These are phyloP conservation scores for Lathronympha strigana DNA, from an alignment of 2,888 invertebrate species.

Conservation along the genomic window DNA sequence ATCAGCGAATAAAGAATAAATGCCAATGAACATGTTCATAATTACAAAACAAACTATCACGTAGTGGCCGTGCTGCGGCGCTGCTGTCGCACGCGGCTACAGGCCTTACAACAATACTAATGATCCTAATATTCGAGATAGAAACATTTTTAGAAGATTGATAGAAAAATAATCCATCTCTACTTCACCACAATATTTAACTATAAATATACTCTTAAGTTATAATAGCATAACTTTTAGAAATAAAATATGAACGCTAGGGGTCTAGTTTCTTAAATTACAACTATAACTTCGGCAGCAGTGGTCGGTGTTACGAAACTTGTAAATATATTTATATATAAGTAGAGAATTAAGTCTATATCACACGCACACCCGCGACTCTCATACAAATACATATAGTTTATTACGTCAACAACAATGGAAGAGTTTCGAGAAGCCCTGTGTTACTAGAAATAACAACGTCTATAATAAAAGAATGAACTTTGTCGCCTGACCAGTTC, in stretches of 20 bases:
- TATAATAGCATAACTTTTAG: constrained; percentile 48
- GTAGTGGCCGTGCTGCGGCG: constrained; percentile 45
- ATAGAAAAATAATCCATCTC: constrained; percentile 73
- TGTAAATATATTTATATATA: constrained; percentile 59
- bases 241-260: constrained; percentile 49
- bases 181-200: constrained; percentile 45
- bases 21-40: constrained; percentile 62
- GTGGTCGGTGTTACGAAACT: constrained; percentile 50
- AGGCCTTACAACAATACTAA: constrained; percentile 56
- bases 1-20: constrained; percentile 61
- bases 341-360: constrained; percentile 52
- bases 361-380: constrained; percentile 60
- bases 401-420: constrained; percentile 69
- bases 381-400: constrained; percentile 54
- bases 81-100: constrained; percentile 37
- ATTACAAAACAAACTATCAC: constrained; percentile 59
- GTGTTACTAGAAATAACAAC: constrained; percentile 56
- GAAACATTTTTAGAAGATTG: constrained; percentile 57
- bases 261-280: constrained; percentile 32
- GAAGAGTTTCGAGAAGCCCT: constrained; percentile 77
- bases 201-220: constrained; percentile 57
- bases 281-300: constrained; percentile 38
- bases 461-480: constrained; percentile 52
- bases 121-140: constrained; percentile 46
- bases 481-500: constrained; percentile 45